phyloP scores from a whole-genome alignment of 2,113 vertebrate genomes.

The Rhinolophus sinicus region DNA sequence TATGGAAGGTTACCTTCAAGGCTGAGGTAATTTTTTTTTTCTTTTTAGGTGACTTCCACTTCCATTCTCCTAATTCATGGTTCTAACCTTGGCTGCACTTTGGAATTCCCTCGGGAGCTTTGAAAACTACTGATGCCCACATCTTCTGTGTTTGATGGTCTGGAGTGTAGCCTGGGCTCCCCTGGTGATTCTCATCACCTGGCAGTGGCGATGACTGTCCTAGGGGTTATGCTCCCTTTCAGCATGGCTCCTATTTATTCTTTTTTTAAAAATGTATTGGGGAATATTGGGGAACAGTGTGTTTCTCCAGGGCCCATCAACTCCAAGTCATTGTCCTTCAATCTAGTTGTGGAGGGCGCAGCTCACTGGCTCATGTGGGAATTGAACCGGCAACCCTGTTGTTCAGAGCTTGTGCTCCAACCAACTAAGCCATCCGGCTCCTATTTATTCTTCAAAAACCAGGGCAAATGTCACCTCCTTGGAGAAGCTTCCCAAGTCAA shows the following conservation, averaged over 20 bases:
- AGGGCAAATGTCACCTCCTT: not conserved
- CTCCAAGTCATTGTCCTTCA: too few relatives aligned
- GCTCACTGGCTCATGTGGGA: too few relatives aligned
- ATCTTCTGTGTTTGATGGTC: not conserved
- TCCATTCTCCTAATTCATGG: not conserved
- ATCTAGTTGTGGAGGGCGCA: too few relatives aligned
- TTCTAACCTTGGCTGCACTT: not conserved
- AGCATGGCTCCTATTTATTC: not conserved
- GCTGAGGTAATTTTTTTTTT: not conserved
- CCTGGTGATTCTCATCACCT: not conserved
- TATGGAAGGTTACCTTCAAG: not conserved
- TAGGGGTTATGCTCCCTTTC: not conserved
- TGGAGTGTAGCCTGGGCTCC: not conserved
- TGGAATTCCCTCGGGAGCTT: not conserved
- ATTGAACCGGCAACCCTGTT: too few relatives aligned
- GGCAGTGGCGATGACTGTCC: not conserved
- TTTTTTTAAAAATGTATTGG: not conserved
- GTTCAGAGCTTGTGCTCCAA: too few relatives aligned
- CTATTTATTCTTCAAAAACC: slow-evolving; percentile 25
- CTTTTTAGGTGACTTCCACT: not conserved
- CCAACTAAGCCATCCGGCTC: not conserved
- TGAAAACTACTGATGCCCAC: not conserved
- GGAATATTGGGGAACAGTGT: too few relatives aligned
- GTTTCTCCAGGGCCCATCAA: too few relatives aligned
- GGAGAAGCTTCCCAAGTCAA: not conserved